Evolutionary conservation across 2,113 vertebrate genomes (phyloP).

Genomic region (Actinemys pallida): DNA sequence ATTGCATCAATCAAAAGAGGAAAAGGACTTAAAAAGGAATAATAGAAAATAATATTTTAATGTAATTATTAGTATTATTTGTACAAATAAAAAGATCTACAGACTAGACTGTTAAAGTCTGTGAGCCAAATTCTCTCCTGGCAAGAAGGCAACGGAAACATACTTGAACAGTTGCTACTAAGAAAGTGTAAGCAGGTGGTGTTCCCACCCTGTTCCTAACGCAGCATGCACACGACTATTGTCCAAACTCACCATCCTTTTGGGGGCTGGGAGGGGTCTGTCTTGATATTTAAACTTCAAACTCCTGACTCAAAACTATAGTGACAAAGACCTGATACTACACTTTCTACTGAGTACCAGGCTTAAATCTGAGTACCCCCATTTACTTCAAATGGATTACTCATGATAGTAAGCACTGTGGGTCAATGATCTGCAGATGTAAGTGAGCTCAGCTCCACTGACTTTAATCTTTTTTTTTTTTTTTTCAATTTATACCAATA

Average conservation of each 20-base stretch:
- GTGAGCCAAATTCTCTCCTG: slow-evolving; percentile 37
- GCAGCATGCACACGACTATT: not conserved
- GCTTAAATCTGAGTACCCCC: slow-evolving; percentile 17
- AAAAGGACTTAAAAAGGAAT: not conserved
- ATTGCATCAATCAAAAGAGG: not conserved
- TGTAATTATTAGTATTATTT: not conserved
- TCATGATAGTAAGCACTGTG: not conserved
- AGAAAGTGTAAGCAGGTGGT: not conserved
- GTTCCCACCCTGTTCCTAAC: not conserved
- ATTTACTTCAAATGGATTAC: not conserved
- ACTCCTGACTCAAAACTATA: not conserved
- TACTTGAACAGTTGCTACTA: slow-evolving; percentile 60
- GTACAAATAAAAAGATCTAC: not conserved
- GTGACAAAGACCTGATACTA: not conserved
- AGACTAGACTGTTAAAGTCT: not conserved
- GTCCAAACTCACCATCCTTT: slow-evolving; percentile 26
- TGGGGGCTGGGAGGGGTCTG: not conserved
- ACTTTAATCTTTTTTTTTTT: not conserved
- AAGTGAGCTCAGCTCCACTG: not conserved
- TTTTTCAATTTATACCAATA: not conserved
- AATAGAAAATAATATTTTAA: not conserved
- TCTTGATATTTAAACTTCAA: not conserved
- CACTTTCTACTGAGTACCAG: not conserved
- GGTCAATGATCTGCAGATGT: not conserved
- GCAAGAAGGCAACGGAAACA: slow-evolving; percentile 13